phyloP scores from a whole-genome alignment of 1,140 invertebrate genomes.

The Proales similis region DNA sequence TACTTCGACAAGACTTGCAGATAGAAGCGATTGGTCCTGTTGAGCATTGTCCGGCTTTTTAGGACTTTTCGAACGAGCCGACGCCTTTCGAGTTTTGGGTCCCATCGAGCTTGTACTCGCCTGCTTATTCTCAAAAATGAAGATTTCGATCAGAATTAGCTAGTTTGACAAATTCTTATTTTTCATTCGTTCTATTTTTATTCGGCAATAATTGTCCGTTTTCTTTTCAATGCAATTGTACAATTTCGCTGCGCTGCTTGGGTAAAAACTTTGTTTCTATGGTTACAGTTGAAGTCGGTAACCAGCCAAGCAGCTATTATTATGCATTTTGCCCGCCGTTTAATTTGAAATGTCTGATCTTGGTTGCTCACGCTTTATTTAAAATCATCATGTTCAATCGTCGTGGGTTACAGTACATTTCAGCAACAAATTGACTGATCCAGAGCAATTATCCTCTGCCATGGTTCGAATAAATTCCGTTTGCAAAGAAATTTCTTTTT shows the following conservation, averaged over 20 bases:
- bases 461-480: not conserved
- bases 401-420: no score
- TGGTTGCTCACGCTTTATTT: no score
- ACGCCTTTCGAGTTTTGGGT: conserved; percentile 29
- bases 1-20: conserved; percentile 6
- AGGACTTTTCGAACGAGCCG: conserved; percentile 32
- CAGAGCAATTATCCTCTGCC: conserved; percentile 1
- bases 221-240: no score
- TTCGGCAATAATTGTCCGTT: no score
- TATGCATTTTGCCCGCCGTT: no score
- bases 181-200: not conserved
- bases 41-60: conserved; percentile 5
- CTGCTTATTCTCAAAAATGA: not conserved
- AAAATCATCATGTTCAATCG: no score
- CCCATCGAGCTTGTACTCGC: conserved; percentile 22
- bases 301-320: no score
- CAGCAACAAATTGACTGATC: no score
- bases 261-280: no score
- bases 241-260: no score
- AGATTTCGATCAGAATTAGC: not conserved
- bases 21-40: conserved; percentile 11
- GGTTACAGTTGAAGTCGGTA: no score
- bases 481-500: not conserved
- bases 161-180: not conserved
- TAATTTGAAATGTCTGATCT: no score